phyloP scores from a whole-genome alignment of 2,797 vertebrate species.

The Gadopsis marmoratus region DNA sequence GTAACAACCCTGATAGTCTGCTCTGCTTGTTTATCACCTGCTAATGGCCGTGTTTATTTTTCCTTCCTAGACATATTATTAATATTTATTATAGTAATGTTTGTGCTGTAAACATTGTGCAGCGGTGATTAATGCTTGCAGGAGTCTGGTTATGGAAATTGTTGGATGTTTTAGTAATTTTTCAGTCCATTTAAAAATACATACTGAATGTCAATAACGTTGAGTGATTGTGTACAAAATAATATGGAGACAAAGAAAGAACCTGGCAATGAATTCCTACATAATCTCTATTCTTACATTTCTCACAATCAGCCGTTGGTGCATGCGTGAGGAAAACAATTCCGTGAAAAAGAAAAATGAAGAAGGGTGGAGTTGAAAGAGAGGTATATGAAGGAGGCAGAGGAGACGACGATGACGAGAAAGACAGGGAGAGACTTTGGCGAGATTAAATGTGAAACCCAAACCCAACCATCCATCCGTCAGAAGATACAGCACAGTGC shows the following conservation, averaged over 20 bases:
- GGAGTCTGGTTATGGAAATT: constrained; percentile 28
- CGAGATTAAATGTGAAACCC: constrained; percentile 35
- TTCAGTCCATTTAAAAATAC: not conserved
- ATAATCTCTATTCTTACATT: not conserved
- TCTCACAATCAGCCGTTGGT: not conserved
- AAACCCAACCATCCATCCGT: constrained; percentile 28
- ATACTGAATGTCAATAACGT: not conserved
- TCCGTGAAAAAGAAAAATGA: not conserved
- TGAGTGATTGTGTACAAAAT: constrained; percentile 6
- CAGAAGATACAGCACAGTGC: constrained; percentile 6
- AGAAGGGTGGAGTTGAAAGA: not conserved
- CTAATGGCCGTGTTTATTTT: constrained; percentile 37
- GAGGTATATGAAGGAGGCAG: not conserved
- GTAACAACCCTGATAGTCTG: constrained; percentile 1
- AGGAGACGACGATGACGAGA: constrained; percentile 8
- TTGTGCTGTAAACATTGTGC: constrained; percentile 38
- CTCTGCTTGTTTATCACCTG: constrained; percentile 29
- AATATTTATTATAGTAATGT: constrained; percentile 49
- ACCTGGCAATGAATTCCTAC: not conserved
- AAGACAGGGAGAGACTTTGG: constrained; percentile 30
- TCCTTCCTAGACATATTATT: constrained; percentile 13
- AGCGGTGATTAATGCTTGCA: constrained; percentile 46
- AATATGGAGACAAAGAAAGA: constrained; percentile 9
- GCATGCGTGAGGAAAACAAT: not conserved
- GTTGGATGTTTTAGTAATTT: constrained; percentile 3